Base-by-base conservation (phyloP, 2,113 vertebrate genomes). In the Marmota flaviventris region DNA sequence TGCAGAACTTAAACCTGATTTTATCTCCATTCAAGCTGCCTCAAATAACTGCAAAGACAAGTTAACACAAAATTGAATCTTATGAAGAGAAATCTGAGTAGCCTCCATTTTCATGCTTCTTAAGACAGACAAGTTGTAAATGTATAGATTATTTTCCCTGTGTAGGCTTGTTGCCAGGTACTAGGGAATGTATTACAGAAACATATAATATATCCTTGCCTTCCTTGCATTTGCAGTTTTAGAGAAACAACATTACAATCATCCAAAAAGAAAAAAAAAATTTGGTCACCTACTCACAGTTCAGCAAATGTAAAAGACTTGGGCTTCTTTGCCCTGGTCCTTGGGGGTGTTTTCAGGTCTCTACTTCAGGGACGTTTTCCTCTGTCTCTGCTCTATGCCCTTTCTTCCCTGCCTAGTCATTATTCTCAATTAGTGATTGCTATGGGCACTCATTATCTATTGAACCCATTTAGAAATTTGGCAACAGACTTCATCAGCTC, bases 351-450 rank as follows among this genome's bases (percentile, higher is more conserved):
- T 90, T 87, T 93, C 37, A 79, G 67, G 81, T 29, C 20, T 61
- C 20, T 17, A 22, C 76, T 82, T 69, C 2, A 56, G 34, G 70
- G n/a, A 32, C 56, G 12, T 65, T 56, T 93, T 73, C 70, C 87
- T 58, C 61, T 10, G 4, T 77, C 32, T 94, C 45, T 70, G n/a
- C 63, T 87, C 85, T 72, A 2, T 88, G 67, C 42, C 91, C 27
- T 63, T 81, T 65, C 91, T 61, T 97, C 61, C 42, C 72, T 73
- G 32, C 56, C 61, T 25, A 42, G 61, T 85, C 79, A 96, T 98
- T 98, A 92, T 65, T 97, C 92, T 97, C 88, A 94, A 95, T 97
- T 96, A 97, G 69, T 67, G 37, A 82, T 96, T 75, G 84, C 85
- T 84, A 70, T 67, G 65, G 45, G 25, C 32, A 72, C 39, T 97